Evolutionary conservation across 2,888 invertebrate genomes (phyloP).

Genomic region (Stictocephala bisonia): DNA sequence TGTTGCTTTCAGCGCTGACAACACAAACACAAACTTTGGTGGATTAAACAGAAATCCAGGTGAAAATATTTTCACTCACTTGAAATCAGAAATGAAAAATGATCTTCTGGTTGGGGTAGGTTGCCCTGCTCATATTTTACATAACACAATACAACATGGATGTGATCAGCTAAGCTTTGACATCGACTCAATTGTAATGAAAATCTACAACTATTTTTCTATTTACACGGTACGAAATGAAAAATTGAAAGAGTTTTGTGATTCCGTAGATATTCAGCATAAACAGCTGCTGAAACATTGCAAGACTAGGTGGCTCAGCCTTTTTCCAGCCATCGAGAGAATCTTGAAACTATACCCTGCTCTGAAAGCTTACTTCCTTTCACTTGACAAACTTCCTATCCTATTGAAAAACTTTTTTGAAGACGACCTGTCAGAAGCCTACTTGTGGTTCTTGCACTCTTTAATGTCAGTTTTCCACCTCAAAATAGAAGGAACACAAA

Average conservation of each 20-base stretch:
- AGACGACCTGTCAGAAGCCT: too few relatives aligned
- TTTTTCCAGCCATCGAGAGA: too few relatives aligned
- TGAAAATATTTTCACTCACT: constrained; percentile 55
- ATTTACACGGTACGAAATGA: constrained; percentile 61
- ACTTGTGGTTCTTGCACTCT: constrained; percentile 57
- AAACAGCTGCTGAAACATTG: constrained; percentile 55
- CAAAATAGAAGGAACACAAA: constrained; percentile 13
- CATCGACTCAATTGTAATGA: constrained; percentile 60
- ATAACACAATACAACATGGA: constrained; percentile 61
- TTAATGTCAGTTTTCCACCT: constrained; percentile 33
- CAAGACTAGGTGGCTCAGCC: constrained; percentile 59
- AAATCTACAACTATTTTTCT: too few relatives aligned
- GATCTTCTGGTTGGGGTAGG: constrained; percentile 56
- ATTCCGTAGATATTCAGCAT: constrained; percentile 56
- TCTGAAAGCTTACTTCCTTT: too few relatives aligned
- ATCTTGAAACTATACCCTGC: too few relatives aligned
- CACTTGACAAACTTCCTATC: too few relatives aligned
- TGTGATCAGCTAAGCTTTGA: constrained; percentile 61
- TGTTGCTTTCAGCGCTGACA: constrained; percentile 45
- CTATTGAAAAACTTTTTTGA: constrained; percentile 60
- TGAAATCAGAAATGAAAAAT: constrained; percentile 21
- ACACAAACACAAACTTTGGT: constrained; percentile 51
- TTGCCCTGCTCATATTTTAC: constrained; percentile 62
- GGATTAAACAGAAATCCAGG: constrained; percentile 42
- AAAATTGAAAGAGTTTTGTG: constrained; percentile 61